phyloP scores from a whole-genome alignment of 2,797 vertebrate genomes.

The Tachyglossus aculeatus region DNA sequence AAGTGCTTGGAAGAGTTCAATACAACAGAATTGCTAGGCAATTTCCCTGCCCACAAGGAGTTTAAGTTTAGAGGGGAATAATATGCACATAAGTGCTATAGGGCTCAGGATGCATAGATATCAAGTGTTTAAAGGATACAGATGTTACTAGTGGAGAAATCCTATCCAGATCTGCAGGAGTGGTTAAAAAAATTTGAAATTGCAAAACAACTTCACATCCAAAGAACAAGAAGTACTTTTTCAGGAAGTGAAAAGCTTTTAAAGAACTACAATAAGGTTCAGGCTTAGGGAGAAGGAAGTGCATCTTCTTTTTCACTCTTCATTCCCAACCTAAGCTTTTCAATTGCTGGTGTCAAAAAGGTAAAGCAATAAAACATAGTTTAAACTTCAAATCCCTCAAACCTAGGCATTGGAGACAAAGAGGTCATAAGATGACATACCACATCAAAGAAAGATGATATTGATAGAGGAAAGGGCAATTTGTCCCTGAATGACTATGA shows the following conservation, averaged over 20 bases:
- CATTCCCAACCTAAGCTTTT: slow-evolving; percentile 34
- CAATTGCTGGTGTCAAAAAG: slow-evolving; percentile 39
- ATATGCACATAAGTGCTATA: too few species aligned
- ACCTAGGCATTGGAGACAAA: slow-evolving; percentile 1
- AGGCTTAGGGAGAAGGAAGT: slow-evolving; percentile 40
- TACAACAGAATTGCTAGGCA: too few species aligned
- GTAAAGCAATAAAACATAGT: slow-evolving; percentile 37
- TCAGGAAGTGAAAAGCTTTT: too few species aligned
- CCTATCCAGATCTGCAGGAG: too few species aligned
- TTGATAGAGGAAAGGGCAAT: background rate
- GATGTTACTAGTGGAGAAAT: too few species aligned
- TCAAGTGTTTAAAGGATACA: too few species aligned
- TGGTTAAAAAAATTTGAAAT: too few species aligned
- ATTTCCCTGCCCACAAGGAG: too few species aligned
- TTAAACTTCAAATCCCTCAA: slow-evolving; percentile 46
- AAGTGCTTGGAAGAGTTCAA: too few species aligned
- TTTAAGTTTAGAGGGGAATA: too few species aligned
- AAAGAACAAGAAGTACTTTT: slow-evolving; percentile 46
- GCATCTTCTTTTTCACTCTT: slow-evolving; percentile 40
- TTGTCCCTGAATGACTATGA: slow-evolving; percentile 9
- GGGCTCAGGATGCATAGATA: too few species aligned
- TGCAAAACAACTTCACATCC: slow-evolving; percentile 26
- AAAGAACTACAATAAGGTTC: slow-evolving; percentile 27
- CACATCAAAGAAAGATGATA: background rate
- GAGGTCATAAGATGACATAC: slow-evolving; percentile 17